Evolutionary conservation across 1,140 invertebrate genomes (phyloP), one percentile per base, ranked within the genome.

Genomic region (Oreohelix idahoensis): DNA sequence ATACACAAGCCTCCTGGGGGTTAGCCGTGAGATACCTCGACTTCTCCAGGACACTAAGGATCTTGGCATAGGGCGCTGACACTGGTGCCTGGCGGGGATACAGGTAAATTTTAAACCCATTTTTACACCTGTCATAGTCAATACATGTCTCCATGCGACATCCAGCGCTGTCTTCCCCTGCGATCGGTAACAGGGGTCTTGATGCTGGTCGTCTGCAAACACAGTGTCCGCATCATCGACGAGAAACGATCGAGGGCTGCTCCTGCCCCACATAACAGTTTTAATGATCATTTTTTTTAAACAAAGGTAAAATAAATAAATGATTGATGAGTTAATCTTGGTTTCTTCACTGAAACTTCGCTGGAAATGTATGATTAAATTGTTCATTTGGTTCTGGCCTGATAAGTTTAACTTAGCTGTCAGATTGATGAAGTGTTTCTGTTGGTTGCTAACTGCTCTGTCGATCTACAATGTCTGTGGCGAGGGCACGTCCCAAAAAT

Each of bases 81-180:
- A 92, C 87, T 74, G 85, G 87, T 42, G 87, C 85, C 75, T 90
- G 96, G 95, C 95, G 93, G 58, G 97, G 97, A 94, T 99, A 99
- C 11, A 99, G 96, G 92, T 97, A 98, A 84, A 99, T 96, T 92
- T 96, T 95, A 89, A 98, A 98, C 88, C 96, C 95, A 45, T 89
- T 87, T 81, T 83, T 94, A 93, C 98, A 99, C 89, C 95, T 95
- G 10, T 95, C 95, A 90, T 96, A 97, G 93, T 99, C 97, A 92
- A 99, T 99, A 92, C 98, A 99, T 29, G 96, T 98, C 92, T 98
- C 96, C 97, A 99, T 98, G 74, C 96, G 95, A 93, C 97, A 98
- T 77, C 74, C 39, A 69, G 73, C 53, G 51, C 74, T 10, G 53
- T 74, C 75, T 69, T 83, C 82, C 69, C 51, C 78, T 78, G 84